Conservation (phyloP, 2,113 vertebrate genomes). For the Clarias magur region DNA sequence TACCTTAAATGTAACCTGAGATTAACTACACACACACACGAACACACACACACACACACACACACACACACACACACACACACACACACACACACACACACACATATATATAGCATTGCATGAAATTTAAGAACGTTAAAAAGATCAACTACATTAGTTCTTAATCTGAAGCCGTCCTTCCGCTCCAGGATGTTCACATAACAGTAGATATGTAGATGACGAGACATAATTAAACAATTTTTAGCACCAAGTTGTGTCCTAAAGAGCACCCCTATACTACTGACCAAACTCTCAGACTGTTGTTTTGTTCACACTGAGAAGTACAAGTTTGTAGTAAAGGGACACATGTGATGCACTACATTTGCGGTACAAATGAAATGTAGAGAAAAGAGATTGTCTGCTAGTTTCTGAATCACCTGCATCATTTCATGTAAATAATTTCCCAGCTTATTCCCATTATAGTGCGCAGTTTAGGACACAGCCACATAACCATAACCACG, state of each 20-base stretch:
- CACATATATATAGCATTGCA: not conserved
- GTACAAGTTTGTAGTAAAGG: not conserved
- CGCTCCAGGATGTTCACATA: not conserved
- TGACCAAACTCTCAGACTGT: no score
- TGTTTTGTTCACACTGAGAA: not conserved
- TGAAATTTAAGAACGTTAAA: not conserved
- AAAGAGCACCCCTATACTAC: not conserved
- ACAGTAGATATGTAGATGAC: not conserved
- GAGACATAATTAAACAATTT: not conserved
- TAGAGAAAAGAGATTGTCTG: not conserved
- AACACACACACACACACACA: slow-evolving; percentile 8
- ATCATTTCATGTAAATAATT: not conserved
- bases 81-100: slow-evolving; percentile 18
- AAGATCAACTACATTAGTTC: not conserved
- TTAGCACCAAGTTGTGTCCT: not conserved
- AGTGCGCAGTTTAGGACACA: not conserved
- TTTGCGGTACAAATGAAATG: not conserved
- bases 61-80: not conserved
- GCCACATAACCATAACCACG: no score
- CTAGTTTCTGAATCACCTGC: not conserved
- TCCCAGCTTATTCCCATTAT: not conserved
- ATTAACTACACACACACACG: not conserved
- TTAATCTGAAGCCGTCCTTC: not conserved
- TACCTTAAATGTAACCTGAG: slow-evolving; percentile 29
- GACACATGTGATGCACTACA: not conserved